Evolutionary conservation across 1,140 invertebrate genomes (phyloP).

Genomic region (Luehdorfia chinensis): DNA sequence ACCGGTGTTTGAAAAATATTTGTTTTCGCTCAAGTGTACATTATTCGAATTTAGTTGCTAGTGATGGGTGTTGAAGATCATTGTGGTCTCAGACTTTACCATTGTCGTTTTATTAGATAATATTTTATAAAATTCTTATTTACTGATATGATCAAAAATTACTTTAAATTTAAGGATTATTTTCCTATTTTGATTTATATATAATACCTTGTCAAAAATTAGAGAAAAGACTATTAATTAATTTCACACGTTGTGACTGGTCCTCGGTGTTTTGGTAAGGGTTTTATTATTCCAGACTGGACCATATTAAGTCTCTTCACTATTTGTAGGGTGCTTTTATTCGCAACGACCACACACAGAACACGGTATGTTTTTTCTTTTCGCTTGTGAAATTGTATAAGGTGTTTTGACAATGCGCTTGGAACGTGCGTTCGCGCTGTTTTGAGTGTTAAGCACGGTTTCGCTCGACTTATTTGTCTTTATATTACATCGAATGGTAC

Average conservation of each 20-base stretch:
- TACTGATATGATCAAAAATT: too few relatives aligned
- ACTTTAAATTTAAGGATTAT: too few relatives aligned
- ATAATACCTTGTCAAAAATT: too few relatives aligned
- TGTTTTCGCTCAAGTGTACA: conserved; percentile 57
- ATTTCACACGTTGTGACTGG: too few relatives aligned
- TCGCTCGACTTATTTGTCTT: conserved; percentile 44
- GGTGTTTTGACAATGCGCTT: conserved; percentile 67
- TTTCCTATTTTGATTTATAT: too few relatives aligned
- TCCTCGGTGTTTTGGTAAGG: too few relatives aligned
- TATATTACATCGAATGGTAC: conserved; percentile 20
- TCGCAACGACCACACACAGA: conserved; percentile 62
- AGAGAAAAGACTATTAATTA: too few relatives aligned
- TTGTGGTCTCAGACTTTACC: too few relatives aligned
- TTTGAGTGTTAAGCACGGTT: conserved; percentile 66
- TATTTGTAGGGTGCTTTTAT: conserved; percentile 36
- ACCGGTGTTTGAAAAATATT: conserved; percentile 68
- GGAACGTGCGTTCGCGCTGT: conserved; percentile 56
- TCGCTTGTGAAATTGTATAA: conserved; percentile 61
- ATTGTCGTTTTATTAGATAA: not conserved
- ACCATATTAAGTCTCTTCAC: conserved; percentile 15
- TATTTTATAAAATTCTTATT: too few relatives aligned
- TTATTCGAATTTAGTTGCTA: conserved; percentile 43
- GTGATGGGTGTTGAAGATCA: not conserved
- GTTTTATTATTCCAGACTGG: not conserved
- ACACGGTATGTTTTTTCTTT: conserved; percentile 38